Conservation (phyloP, 2,113 vertebrate species). For the Rhinogobius similis region DNA sequence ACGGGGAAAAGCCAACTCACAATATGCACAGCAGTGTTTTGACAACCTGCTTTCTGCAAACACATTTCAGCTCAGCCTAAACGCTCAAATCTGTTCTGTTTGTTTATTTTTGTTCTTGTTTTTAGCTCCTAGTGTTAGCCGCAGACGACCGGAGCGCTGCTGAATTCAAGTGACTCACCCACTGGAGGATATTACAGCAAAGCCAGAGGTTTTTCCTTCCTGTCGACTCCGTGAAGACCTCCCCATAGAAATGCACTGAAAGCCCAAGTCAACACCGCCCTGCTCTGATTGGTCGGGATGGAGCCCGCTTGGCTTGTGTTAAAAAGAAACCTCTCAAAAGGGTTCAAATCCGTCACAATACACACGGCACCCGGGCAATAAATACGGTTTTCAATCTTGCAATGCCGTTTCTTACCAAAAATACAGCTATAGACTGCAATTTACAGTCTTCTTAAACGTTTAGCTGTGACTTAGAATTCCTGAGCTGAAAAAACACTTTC, state of each 20-base stretch:
- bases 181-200: slow-evolving; percentile 2
- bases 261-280: not conserved
- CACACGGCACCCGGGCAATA: not conserved
- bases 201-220: slow-evolving; percentile 26
- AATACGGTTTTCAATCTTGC: not conserved
- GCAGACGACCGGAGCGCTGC: slow-evolving; percentile 16
- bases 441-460: not conserved
- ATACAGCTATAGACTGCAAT: not conserved
- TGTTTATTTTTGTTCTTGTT: not conserved
- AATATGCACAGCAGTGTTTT: not conserved
- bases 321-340: not conserved
- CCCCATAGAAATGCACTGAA: slow-evolving; percentile 11
- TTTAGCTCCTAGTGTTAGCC: not conserved
- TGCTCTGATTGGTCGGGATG: not conserved
- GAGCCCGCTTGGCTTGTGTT: not conserved
- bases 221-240: slow-evolving; percentile 4
- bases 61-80: slow-evolving; percentile 1
- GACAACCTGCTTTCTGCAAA: not conserved
- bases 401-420: not conserved
- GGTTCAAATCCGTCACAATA: slow-evolving; percentile 2
- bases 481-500: no score
- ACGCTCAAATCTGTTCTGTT: not conserved
- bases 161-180: slow-evolving; percentile 8
- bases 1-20: not conserved
- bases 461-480: no score